A percentile compares a stretch with the other conserved stretches of the same genome.
Evolutionary conservation across 2,113 vertebrate species (phyloP).

Genomic region (Passer montanus): DNA sequence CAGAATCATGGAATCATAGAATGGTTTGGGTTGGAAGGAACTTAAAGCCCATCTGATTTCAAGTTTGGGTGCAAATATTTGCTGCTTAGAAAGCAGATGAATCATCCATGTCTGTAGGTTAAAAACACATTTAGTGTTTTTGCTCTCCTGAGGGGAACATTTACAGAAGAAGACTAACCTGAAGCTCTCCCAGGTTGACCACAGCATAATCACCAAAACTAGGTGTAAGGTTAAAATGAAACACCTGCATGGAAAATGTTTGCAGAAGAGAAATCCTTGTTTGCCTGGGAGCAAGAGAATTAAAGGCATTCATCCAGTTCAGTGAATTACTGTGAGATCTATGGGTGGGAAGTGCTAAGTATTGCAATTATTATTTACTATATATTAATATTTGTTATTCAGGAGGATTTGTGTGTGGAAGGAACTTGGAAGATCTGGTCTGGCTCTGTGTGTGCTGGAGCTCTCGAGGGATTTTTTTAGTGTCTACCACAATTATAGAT

Average conservation of each 20-base stretch:
- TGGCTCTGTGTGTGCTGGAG: not conserved
- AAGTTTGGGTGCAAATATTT: not conserved
- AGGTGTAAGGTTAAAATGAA: slow-evolving; percentile 28
- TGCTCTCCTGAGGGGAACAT: not conserved
- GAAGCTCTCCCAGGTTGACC: slow-evolving; percentile 18
- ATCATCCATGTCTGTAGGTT: not conserved
- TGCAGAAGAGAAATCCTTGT: not conserved
- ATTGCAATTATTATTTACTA: slow-evolving; percentile 33
- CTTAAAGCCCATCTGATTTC: not conserved
- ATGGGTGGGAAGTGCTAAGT: not conserved
- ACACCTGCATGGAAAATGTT: not conserved
- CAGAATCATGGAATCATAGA: not conserved
- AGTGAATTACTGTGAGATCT: not conserved
- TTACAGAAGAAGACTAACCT: not conserved
- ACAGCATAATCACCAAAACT: not conserved
- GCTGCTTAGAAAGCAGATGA: not conserved
- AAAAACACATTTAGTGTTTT: not conserved
- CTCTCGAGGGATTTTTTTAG: slow-evolving; percentile 8
- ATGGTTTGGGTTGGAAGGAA: not conserved
- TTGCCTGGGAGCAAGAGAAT: slow-evolving; percentile 28
- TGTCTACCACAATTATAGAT: slow-evolving; percentile 46
- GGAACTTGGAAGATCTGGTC: slow-evolving; percentile 5
- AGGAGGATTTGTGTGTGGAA: not conserved
- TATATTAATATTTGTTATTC: slow-evolving; percentile 37
- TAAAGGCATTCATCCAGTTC: not conserved